Evolutionary conservation across 2,888 invertebrate species (phyloP).

Genomic region (Ectemnius lituratus): DNA sequence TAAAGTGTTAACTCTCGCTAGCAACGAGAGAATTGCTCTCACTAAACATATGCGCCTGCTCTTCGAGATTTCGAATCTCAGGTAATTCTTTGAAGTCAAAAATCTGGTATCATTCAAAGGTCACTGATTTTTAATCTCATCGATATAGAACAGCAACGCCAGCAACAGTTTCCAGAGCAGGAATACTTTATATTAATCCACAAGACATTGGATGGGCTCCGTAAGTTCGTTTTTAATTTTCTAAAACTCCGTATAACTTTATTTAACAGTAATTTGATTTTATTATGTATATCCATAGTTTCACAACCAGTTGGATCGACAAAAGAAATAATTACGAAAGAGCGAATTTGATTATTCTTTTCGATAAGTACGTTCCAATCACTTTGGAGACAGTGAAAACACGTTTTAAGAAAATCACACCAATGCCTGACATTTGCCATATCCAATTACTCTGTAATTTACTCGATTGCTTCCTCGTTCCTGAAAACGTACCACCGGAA

Average conservation of each 20-base stretch:
- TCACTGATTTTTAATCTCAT: background rate
- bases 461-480: slow-evolving; percentile 90
- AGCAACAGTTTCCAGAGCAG: slow-evolving; percentile 96
- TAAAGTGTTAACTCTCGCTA: slow-evolving; percentile 94
- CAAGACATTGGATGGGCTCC: slow-evolving; percentile 97
- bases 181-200: slow-evolving; percentile 95
- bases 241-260: too few relatives aligned
- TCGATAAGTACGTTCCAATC: slow-evolving; percentile 95
- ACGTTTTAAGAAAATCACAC: slow-evolving; percentile 93
- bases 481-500: slow-evolving; percentile 89
- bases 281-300: slow-evolving; percentile 78
- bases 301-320: slow-evolving; percentile 93
- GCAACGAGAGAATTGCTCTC: slow-evolving; percentile 95
- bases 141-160: slow-evolving; percentile 90
- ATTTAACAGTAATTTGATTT: too few relatives aligned
- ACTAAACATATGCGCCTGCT: slow-evolving; percentile 92
- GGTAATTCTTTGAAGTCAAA: slow-evolving; percentile 47
- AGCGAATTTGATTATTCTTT: slow-evolving; percentile 90
- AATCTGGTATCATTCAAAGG: background rate
- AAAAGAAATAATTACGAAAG: slow-evolving; percentile 86
- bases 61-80: slow-evolving; percentile 94
- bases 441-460: slow-evolving; percentile 92
- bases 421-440: slow-evolving; percentile 93
- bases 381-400: slow-evolving; percentile 86
- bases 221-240: slow-evolving; percentile 78